Evolutionary conservation across 1,140 invertebrate species (phyloP).

Genomic region (Lepidotrigona ventralis): DNA sequence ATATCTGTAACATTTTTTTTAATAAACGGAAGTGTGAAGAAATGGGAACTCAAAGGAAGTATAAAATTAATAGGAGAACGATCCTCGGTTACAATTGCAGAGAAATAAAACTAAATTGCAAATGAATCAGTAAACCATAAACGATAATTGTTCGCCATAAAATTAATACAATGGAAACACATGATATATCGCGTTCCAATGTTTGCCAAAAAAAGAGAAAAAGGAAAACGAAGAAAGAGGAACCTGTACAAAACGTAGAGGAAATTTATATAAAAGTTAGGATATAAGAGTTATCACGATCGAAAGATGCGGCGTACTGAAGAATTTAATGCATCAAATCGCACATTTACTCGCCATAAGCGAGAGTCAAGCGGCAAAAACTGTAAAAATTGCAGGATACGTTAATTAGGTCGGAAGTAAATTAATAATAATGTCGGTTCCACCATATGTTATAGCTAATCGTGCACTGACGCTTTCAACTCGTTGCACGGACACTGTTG

Average conservation of each 20-base stretch:
- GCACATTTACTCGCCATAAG: constrained; percentile 37
- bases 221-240: background rate
- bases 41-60: background rate
- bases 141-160: background rate
- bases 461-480: background rate
- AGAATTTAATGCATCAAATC: constrained; percentile 40
- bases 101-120: background rate
- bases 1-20: background rate
- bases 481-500: background rate
- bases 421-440: constrained; percentile 38
- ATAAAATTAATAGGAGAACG: background rate
- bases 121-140: background rate
- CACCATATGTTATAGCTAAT: background rate
- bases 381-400: constrained; percentile 45
- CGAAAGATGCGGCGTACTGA: constrained; percentile 25
- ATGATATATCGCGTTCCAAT: background rate
- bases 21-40: background rate
- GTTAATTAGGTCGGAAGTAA: constrained; percentile 38
- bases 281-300: constrained; percentile 36
- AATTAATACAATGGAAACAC: background rate
- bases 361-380: constrained; percentile 33
- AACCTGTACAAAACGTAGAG: background rate
- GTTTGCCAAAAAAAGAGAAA: background rate
- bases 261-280: constrained; percentile 11
- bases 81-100: background rate